A percentile compares a stretch with the other conserved stretches of the same genome.
Evolutionary conservation across 2,797 vertebrate species (phyloP).

Genomic region (Gouania willdenowi): DNA sequence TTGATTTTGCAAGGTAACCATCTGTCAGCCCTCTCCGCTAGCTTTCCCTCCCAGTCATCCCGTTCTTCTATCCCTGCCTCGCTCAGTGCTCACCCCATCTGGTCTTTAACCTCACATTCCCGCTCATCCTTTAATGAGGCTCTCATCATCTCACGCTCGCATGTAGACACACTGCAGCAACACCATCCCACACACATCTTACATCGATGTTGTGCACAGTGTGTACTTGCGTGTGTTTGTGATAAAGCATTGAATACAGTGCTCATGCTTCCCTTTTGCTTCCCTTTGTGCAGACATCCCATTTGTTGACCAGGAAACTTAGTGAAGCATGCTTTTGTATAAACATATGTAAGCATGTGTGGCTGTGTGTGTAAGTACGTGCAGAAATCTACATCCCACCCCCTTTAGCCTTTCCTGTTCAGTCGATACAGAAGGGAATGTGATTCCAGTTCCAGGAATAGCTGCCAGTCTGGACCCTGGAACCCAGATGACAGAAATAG

Average conservation of each 20-base stretch:
- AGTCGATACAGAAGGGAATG: conserved; percentile 70
- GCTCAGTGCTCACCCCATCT: conserved; percentile 57
- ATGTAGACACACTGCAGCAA: conserved; percentile 29
- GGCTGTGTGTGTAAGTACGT: conserved; percentile 3
- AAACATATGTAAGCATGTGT: conserved; percentile 5
- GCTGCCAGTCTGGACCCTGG: conserved; percentile 80
- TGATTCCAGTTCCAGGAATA: conserved; percentile 79
- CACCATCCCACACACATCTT: conserved; percentile 59
- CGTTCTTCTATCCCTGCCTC: conserved; percentile 26
- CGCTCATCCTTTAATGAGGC: conserved; percentile 49
- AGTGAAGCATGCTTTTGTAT: conserved; percentile 16
- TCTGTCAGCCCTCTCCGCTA: conserved; percentile 40
- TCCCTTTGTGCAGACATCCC: conserved; percentile 1
- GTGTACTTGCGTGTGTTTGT: conserved; percentile 5
- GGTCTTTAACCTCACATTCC: conserved; percentile 58
- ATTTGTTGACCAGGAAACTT: conserved; percentile 16
- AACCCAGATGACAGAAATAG: conserved; percentile 80
- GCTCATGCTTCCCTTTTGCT: conserved; percentile 11
- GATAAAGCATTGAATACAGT: conserved; percentile 10
- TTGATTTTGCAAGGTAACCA: conserved; percentile 33
- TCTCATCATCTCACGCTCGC: conserved; percentile 49
- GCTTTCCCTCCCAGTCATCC: conserved; percentile 20
- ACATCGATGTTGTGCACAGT: conserved; percentile 16
- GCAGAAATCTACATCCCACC: background rate
- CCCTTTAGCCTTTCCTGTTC: conserved; percentile 27